Conservation (phyloP, 2,797 vertebrate species). For the Glyptemys insculpta region DNA sequence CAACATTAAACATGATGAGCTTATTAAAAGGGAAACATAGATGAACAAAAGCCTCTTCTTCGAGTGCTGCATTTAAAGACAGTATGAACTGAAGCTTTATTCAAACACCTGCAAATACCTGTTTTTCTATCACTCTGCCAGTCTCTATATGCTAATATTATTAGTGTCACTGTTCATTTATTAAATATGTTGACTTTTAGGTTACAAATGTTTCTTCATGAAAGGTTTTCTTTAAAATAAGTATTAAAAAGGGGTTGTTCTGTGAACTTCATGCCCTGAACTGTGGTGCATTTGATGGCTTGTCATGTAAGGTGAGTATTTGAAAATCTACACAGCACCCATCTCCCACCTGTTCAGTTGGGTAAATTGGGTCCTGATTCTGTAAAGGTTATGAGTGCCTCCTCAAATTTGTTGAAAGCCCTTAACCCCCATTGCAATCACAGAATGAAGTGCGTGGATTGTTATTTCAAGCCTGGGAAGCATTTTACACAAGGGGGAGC, state of each 20-base stretch:
- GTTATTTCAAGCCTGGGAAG: not conserved
- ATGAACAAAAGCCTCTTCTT: constrained; percentile 48
- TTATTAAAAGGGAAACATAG: constrained; percentile 64
- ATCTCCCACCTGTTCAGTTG: not conserved
- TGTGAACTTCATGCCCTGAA: not conserved
- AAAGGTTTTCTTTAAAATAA: constrained; percentile 35
- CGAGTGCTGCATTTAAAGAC: constrained; percentile 5
- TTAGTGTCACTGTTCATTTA: not conserved
- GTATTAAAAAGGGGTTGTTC: not conserved
- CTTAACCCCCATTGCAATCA: not conserved
- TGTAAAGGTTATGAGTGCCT: not conserved
- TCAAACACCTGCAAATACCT: not conserved
- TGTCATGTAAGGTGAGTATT: not conserved
- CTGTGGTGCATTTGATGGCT: not conserved
- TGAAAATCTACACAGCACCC: not conserved
- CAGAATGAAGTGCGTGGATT: not conserved
- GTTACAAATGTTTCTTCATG: constrained; percentile 1
- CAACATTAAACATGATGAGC: constrained; percentile 68
- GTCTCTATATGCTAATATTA: not conserved
- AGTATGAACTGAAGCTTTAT: constrained; percentile 25
- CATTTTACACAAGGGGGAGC: not conserved
- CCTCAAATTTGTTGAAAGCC: not conserved
- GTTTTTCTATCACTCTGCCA: not conserved
- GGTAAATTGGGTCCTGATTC: not conserved
- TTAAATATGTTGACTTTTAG: not conserved